phyloP scores from a whole-genome alignment of 1,140 invertebrate species.

The Popillia japonica region DNA sequence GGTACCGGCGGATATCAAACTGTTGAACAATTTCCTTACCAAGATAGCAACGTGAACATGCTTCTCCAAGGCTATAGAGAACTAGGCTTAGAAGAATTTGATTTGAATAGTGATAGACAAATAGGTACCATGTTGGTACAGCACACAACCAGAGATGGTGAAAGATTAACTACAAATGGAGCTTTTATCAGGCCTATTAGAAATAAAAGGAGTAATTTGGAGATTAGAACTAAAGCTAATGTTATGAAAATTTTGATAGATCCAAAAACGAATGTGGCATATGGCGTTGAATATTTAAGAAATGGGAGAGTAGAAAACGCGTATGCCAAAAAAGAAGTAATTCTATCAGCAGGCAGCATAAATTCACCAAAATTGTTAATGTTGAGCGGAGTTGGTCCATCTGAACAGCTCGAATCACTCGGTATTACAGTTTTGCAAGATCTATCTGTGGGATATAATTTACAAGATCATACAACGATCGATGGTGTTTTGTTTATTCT shows the following conservation, averaged over 20 bases:
- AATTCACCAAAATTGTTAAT: conserved; percentile 78
- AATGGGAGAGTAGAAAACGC: conserved; percentile 62
- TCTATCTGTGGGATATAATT: conserved; percentile 75
- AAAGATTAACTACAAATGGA: conserved; percentile 73
- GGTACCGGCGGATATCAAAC: conserved; percentile 67
- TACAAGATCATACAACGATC: conserved; percentile 79
- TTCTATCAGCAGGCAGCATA: conserved; percentile 74
- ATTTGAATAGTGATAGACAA: conserved; percentile 66
- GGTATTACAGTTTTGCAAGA: conserved; percentile 70
- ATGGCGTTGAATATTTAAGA: conserved; percentile 72
- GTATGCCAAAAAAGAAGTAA: conserved; percentile 74
- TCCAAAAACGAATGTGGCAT: conserved; percentile 69
- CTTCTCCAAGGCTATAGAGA: conserved; percentile 69
- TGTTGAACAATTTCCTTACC: conserved; percentile 70
- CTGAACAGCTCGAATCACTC: conserved; percentile 65
- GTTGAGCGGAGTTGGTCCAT: conserved; percentile 79
- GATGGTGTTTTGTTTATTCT: conserved; percentile 66
- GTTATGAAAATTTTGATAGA: conserved; percentile 80
- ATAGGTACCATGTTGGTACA: conserved; percentile 69
- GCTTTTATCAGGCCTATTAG: conserved; percentile 79
- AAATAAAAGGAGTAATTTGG: conserved; percentile 74
- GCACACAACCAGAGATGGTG: conserved; percentile 68
- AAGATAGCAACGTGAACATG: conserved; percentile 65
- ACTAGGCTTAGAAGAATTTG: conserved; percentile 64
- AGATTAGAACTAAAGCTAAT: conserved; percentile 72